Conservation (phyloP, 2,888 invertebrate species). For the Aphodius sticticus region DNA sequence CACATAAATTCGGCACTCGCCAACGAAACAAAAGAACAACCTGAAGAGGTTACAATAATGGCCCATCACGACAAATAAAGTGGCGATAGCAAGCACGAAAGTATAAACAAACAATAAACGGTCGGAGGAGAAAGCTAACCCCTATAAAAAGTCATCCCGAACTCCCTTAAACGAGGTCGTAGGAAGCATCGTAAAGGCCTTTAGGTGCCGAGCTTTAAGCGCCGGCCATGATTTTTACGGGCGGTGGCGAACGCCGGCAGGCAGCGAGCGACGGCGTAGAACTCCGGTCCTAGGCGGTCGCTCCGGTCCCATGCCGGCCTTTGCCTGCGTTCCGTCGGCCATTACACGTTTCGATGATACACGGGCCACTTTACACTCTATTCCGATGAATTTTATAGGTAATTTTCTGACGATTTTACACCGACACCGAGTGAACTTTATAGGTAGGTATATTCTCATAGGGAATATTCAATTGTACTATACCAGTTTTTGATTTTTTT, state of each 20-base stretch:
- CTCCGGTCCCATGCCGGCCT: constrained; percentile 56
- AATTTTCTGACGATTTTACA: constrained; percentile 37
- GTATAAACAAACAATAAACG: constrained; percentile 4
- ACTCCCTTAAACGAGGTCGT: constrained; percentile 4
- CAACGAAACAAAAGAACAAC: not conserved
- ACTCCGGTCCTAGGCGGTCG: constrained; percentile 42
- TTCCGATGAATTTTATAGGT: constrained; percentile 56
- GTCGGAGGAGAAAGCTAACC: not conserved
- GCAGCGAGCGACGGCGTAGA: not conserved
- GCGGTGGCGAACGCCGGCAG: not conserved
- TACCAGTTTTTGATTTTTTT: too few relatives aligned
- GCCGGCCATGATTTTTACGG: constrained; percentile 4
- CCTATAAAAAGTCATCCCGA: not conserved
- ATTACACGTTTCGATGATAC: constrained; percentile 54
- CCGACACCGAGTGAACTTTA: not conserved
- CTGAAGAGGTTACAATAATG: not conserved
- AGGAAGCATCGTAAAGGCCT: not conserved
- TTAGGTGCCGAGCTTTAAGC: constrained; percentile 4
- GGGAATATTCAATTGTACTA: too few relatives aligned
- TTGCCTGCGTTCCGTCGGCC: constrained; percentile 57
- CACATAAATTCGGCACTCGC: not conserved
- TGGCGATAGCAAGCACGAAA: not conserved
- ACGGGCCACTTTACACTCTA: constrained; percentile 59
- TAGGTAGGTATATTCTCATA: not conserved
- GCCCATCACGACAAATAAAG: not conserved